Base-by-base conservation (phyloP, 1,140 invertebrate genomes). In the Temnothorax longispinosus region DNA sequence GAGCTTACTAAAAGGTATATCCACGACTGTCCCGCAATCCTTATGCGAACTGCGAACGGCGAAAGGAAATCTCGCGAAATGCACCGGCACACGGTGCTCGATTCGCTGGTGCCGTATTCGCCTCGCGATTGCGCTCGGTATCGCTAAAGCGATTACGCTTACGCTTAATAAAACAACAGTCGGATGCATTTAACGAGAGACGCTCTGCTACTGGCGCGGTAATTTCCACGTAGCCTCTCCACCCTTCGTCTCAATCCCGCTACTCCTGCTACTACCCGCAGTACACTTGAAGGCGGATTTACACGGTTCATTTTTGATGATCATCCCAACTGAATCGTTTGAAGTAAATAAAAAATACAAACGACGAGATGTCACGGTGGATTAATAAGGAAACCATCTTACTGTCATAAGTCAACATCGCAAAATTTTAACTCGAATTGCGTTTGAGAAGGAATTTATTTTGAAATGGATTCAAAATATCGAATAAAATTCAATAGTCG, bases 101-200 rank as follows among this genome's bases (percentile, higher is more conserved):
- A 85, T 85, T 87, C 80, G 47, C n/a, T 50, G 50, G 13, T 69
- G 21, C 38, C 58, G 52, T 38, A 85, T 76, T 69, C 54, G 69
- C 44, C 27, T 21, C 35, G 86, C 71, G 81, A 87, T 77, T 58
- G 86, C 82, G 38, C 27, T 8, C 52, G 41, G 56, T 27, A 74
- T 76, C 50, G 86, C 62, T 87, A 85, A 87, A 87, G 62, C 86
- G 71, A 87, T 87, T 87, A 64, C 60, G 80, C 69, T 87, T 87
- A 85, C 82, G 76, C 71, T 87, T 85, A 87, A 87, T 87, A 87
- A 87, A 86, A 87, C 86, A 87, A 87, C 69, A 85, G 69, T 87
- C 81, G 81, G 65, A 69, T 75, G 80, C 86, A 87, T 87, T 85
- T 87, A 87, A 87, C 86, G 80, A 87, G 85, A 72, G 56, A 87